Conservation (phyloP, 1,140 invertebrate genomes). For the Rhysida immarginata region DNA sequence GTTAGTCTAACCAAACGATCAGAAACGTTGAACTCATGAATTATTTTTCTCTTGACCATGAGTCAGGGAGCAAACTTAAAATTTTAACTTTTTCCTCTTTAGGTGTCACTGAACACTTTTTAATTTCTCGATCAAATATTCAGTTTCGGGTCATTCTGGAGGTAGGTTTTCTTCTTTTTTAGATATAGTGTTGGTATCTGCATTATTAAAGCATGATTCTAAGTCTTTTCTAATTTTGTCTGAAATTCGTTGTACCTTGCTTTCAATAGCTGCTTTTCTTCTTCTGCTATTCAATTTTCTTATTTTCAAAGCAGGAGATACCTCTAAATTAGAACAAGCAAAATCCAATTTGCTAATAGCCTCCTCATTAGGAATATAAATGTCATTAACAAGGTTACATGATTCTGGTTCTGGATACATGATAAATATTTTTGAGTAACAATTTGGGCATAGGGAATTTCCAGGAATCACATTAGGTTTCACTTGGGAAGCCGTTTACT, state of each 20-base stretch:
- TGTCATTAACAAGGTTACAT: background rate
- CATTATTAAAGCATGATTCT: background rate
- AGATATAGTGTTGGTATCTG: background rate
- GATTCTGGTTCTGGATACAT: background rate
- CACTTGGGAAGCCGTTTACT: background rate
- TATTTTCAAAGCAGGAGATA: background rate
- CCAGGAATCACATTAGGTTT: background rate
- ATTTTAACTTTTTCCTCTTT: background rate
- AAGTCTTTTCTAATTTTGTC: background rate
- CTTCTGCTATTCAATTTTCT: background rate
- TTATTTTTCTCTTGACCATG: background rate
- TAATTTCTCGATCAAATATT: background rate
- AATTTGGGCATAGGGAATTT: background rate
- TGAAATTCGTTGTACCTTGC: background rate
- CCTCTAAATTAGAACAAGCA: background rate
- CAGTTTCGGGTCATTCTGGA: background rate
- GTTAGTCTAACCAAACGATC: background rate
- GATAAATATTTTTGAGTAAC: background rate
- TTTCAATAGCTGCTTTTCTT: background rate
- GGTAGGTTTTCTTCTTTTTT: background rate
- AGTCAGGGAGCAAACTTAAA: background rate
- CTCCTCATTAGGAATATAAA: background rate
- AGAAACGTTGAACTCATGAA: background rate
- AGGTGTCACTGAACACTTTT: background rate
- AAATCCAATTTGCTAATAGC: background rate